These are phyloP conservation scores for Ophion obscuratus DNA, from an alignment of 2,888 invertebrate species.

Conservation along the genomic window DNA sequence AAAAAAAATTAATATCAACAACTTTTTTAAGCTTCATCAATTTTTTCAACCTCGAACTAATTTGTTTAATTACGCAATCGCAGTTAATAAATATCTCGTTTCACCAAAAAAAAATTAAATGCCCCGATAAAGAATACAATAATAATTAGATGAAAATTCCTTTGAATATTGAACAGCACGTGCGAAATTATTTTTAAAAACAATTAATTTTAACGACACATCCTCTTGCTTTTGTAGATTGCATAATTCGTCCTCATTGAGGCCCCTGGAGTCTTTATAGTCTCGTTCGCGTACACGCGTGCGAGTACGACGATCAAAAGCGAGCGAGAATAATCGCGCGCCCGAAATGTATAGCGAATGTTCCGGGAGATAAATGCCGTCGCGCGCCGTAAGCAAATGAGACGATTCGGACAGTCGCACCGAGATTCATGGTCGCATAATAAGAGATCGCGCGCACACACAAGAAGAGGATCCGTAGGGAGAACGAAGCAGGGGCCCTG, in stretches of 20 bases:
- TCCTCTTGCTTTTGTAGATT: neutral
- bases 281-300: neutral
- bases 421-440: constrained; percentile 46
- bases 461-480: constrained; percentile 26
- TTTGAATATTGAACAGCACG: neutral
- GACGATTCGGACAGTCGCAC: constrained; percentile 50
- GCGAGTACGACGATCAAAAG: constrained; percentile 20
- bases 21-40: no score
- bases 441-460: constrained; percentile 19
- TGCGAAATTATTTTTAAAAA: neutral
- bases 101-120: no score
- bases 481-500: constrained; percentile 25
- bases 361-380: constrained; percentile 45
- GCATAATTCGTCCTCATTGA: neutral
- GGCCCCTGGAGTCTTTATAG: constrained; percentile 80
- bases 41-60: no score
- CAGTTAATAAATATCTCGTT: no score
- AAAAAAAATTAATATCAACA: no score
- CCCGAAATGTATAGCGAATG: neutral
- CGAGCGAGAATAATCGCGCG: constrained; percentile 28
- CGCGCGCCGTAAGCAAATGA: constrained; percentile 57
- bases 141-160: neutral
- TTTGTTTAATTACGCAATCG: no score
- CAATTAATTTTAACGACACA: neutral
- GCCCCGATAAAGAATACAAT: neutral